These are phyloP conservation scores for Meda fulgida DNA, from an alignment of 2,797 vertebrate genomes.

Conservation along the genomic window DNA sequence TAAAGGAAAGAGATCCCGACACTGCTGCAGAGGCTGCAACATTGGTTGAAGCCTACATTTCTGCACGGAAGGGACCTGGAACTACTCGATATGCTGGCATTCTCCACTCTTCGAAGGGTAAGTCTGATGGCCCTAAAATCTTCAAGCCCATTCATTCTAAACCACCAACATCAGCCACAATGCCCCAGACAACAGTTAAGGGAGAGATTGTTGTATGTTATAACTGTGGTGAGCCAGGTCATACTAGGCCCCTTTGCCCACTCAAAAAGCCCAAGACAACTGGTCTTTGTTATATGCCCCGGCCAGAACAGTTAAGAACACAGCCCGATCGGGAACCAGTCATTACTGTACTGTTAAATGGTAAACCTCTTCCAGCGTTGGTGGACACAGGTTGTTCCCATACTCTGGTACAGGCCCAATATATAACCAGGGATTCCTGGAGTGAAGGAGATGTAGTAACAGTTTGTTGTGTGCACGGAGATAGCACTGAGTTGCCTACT, in stretches of 20 bases:
- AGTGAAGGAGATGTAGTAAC: background rate
- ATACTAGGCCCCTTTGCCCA: background rate
- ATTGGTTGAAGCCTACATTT: background rate
- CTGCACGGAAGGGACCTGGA: background rate
- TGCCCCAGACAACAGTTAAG: background rate
- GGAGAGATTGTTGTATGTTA: background rate
- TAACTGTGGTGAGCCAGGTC: background rate
- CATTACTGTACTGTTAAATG: background rate
- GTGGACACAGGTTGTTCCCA: background rate
- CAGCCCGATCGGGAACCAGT: too few species aligned
- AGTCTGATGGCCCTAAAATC: background rate
- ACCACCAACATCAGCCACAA: background rate
- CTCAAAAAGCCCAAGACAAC: background rate
- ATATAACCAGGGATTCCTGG: background rate
- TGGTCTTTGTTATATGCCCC: background rate
- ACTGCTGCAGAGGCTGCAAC: background rate
- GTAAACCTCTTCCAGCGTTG: background rate
- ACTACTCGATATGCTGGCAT: slow-evolving; percentile 3
- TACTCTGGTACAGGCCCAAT: background rate
- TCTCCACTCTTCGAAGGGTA: background rate
- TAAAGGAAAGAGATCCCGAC: background rate
- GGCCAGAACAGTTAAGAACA: background rate
- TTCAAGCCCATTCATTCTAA: background rate
- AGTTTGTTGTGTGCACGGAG: background rate
- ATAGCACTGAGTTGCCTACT: background rate